Evolutionary conservation across 2,797 vertebrate genomes (phyloP), one percentile per base, ranked within the genome.

Genomic region (Yasuhikotakia modesta): DNA sequence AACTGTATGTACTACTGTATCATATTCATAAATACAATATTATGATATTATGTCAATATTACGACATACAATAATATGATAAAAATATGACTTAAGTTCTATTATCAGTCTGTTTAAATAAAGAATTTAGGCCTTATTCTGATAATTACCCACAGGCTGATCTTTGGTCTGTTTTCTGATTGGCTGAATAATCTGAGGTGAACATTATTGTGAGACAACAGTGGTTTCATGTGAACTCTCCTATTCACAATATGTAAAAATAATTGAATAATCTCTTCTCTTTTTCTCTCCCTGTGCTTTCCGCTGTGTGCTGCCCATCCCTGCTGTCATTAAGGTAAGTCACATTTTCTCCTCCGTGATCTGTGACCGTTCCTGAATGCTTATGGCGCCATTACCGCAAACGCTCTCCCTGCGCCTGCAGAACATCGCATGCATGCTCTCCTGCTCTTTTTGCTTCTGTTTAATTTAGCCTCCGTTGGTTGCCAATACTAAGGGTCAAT

Each of bases 261-360:
- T 55, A 67, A 72, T 75, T 78, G 65, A 70, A 83, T 77, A 21
- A 32, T 13, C 19, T 81, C 43, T 55, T 57, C 14, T 69, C 21
- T 70, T 13, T 76, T 79, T 48, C 52, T 82, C 27, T 24, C 64
- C 69, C 71, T 53, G 63, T 61, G 73, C 67, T 71, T 4, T 57
- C 17, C 53, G 48, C 13, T 58, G 64, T 79, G 45, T 30, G 58
- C 76, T 70, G 50, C 50, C 46, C 68, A 52, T 66, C 81, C 17
- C 50, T 70, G 70, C 13, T 76, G 65, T 24, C 60, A 53, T 83
- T 74, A 64, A 93, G 91, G 91, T 93, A 88, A 91, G 92, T 86
- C 82, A 57, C 65, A 81, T 85, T 80, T 80, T 70, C 70, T 68
- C 64, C 22, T 58, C 10, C 67, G 30, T 60, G 50, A 60, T 70